A percentile compares a stretch with the other conserved stretches of the same genome.
Conservation (phyloP, 2,797 vertebrate genomes). For the Pseudomugil gertrudae region DNA sequence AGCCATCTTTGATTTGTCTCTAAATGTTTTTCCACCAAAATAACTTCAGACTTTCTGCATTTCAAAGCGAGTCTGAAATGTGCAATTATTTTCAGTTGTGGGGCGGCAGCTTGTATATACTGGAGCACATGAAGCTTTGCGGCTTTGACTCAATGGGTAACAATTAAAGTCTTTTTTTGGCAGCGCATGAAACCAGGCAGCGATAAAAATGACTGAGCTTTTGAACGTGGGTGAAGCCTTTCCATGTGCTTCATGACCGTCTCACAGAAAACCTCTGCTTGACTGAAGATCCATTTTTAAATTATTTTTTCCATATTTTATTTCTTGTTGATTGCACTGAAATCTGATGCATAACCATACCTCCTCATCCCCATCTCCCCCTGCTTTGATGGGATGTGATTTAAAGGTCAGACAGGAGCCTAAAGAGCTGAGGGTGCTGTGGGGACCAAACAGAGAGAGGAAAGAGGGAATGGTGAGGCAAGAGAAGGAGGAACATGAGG, state of each 20-base stretch:
- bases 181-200: constrained; percentile 60
- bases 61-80: constrained; percentile 60
- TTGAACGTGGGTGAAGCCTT: constrained; percentile 48
- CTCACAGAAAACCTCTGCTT: constrained; percentile 26
- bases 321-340: background rate
- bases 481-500: constrained; percentile 1
- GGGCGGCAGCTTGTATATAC: constrained; percentile 65
- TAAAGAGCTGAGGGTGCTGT: constrained; percentile 15
- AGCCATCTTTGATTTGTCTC: constrained; percentile 56
- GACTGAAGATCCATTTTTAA: background rate
- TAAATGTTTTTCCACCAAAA: constrained; percentile 36
- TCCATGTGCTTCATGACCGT: constrained; percentile 46
- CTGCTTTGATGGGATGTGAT: constrained; percentile 30
- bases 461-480: constrained; percentile 7
- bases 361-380: constrained; percentile 22
- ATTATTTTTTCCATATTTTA: background rate
- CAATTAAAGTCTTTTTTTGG: constrained; percentile 72
- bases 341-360: background rate
- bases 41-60: constrained; percentile 45
- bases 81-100: constrained; percentile 75
- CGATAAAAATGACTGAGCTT: constrained; percentile 63
- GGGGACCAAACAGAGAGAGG: constrained; percentile 4
- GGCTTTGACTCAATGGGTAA: constrained; percentile 69
- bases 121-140: constrained; percentile 54
- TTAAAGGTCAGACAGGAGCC: constrained; percentile 43